Conservation (phyloP, 2,797 vertebrate genomes). For the Neosalanx taihuensis region DNA sequence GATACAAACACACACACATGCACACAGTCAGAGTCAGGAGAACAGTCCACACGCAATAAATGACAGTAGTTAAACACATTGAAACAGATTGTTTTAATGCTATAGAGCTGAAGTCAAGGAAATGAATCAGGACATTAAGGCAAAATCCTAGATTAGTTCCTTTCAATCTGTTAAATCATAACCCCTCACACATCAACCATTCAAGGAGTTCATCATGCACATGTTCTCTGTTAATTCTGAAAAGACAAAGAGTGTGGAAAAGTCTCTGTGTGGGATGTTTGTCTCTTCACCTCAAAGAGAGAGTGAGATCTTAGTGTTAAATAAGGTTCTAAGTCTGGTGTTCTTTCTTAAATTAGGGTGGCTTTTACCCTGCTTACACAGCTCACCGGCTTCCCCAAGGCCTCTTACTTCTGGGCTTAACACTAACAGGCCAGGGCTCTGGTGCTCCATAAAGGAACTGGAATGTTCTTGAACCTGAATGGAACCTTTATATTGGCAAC, state of each 20-base stretch:
- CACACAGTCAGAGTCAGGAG: slow-evolving; percentile 50
- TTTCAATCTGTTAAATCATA: background rate
- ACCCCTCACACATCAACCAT: background rate
- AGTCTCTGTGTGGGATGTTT: slow-evolving; percentile 60
- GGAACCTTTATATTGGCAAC: slow-evolving; percentile 28
- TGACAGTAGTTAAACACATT: slow-evolving; percentile 56
- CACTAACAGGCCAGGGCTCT: slow-evolving; percentile 56
- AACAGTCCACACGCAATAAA: slow-evolving; percentile 53
- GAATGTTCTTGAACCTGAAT: slow-evolving; percentile 62
- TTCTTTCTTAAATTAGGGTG: slow-evolving; percentile 62
- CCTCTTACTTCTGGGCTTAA: slow-evolving; percentile 52
- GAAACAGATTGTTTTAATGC: slow-evolving; percentile 41
- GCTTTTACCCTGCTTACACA: slow-evolving; percentile 59
- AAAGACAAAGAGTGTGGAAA: slow-evolving; percentile 26
- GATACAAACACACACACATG: background rate
- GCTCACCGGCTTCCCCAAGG: slow-evolving; percentile 45
- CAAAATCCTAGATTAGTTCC: slow-evolving; percentile 21
- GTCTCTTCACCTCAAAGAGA: slow-evolving; percentile 34
- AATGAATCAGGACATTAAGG: slow-evolving; percentile 22
- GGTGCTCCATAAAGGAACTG: slow-evolving; percentile 49
- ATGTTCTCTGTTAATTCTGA: background rate
- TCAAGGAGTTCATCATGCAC: background rate
- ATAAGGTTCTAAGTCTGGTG: slow-evolving; percentile 49
- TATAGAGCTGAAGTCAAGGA: slow-evolving; percentile 42
- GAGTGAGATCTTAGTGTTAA: slow-evolving; percentile 19